Evolutionary conservation across 2,113 vertebrate species (phyloP), one percentile per base, ranked within the genome.

Genomic region (Sinocyclocheilus anophthalmus): DNA sequence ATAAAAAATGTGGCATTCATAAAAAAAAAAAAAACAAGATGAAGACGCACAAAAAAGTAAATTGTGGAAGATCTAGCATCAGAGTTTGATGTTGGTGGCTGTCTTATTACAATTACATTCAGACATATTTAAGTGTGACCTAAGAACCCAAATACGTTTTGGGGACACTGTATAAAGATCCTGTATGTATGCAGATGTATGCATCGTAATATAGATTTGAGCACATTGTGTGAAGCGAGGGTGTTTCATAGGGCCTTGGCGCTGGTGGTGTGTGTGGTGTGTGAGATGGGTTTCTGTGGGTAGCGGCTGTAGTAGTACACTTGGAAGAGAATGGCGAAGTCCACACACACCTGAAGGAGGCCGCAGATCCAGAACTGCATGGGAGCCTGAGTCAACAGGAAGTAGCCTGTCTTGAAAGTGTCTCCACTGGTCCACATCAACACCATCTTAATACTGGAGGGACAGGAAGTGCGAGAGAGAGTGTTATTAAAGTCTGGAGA

Each of bases 351-450:
- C 93, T 99, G 98, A 85, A 99, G 95, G 69, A 99, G 94, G 13
- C 98, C 97, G 0, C 98, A 99, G 24, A 96, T 95, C n/a, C 97
- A 98, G 94, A 99, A n/a, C 95, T 99, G 98, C 91, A 97, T 94
- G 0, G 98, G 98, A 0, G n/a, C 97, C 20, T 97, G 95, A 4
- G 97, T 99, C 84, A 99, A 83, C 85, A 99, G 94, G 95, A 99
- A 99, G 94, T 99, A 99, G n/a, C 93, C 95, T 0, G 97, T 99
- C 96, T 99, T 99, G 91, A 99, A 99, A 4, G 97, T 97, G 94
- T 99, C 98, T 0, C 98, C 98, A 0, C 97, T 99, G n/a, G 96
- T 96, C 98, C 98, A 99, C 98, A 99, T 99, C 92, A 97, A 93
- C 89, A 99, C 98, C 98, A 99, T 99, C 95, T 98, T 99, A 89